phyloP scores from a whole-genome alignment of 2,113 vertebrate species.

The Otocyon megalotis region DNA sequence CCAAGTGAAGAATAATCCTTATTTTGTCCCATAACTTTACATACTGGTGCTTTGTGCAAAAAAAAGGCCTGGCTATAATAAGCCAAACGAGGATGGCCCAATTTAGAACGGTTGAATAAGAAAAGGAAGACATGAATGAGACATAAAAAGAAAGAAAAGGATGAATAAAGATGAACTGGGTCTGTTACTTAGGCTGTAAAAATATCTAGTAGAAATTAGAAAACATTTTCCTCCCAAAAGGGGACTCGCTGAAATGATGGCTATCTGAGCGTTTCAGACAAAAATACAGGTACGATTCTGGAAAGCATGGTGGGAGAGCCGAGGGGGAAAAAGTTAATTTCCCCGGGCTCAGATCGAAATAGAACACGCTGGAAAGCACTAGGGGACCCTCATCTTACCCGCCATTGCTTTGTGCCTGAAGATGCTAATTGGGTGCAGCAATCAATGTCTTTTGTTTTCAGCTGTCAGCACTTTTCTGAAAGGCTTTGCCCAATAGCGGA shows the following conservation, averaged over 20 bases:
- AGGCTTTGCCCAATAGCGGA: background rate
- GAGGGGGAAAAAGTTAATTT: slow-evolving; percentile 12
- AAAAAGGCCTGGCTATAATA: slow-evolving; percentile 8
- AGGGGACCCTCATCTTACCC: background rate
- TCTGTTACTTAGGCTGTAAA: slow-evolving; percentile 58
- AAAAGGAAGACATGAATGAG: slow-evolving; percentile 61
- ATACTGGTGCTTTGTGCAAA: slow-evolving; percentile 6
- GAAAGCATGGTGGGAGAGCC: slow-evolving; percentile 25
- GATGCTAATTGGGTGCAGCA: slow-evolving; percentile 64
- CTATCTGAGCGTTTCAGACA: background rate
- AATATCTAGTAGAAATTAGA: slow-evolving; percentile 13
- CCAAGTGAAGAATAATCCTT: slow-evolving; percentile 58
- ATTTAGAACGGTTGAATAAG: slow-evolving; percentile 39
- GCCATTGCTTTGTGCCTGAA: slow-evolving; percentile 69
- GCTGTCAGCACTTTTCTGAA: slow-evolving; percentile 49
- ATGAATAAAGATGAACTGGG: slow-evolving; percentile 59
- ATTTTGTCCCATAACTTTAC: slow-evolving; percentile 54
- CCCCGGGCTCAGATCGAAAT: slow-evolving; percentile 11
- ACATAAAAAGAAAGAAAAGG: slow-evolving; percentile 42
- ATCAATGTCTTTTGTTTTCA: slow-evolving; percentile 83
- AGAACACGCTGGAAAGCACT: slow-evolving; percentile 42
- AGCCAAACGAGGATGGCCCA: slow-evolving; percentile 37
- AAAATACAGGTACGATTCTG: slow-evolving; percentile 27
- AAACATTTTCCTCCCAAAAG: slow-evolving; percentile 53
- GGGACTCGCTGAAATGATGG: background rate